Evolutionary conservation across 2,888 invertebrate genomes (phyloP), one percentile per base, ranked within the genome.

Genomic region (Agrotis puta): DNA sequence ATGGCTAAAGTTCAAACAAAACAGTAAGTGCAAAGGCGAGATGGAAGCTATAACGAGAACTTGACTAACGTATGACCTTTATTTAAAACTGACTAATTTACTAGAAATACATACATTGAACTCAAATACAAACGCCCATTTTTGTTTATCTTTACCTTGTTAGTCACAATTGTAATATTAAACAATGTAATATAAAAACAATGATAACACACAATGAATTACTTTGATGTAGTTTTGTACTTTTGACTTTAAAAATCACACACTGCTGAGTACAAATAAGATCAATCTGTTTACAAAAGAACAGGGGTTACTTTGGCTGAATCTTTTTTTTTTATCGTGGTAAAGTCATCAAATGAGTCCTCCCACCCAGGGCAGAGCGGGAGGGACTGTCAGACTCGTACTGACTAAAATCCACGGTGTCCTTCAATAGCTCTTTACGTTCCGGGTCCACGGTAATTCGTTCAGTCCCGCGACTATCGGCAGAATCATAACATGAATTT

Each of bases 161-260:
- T 51, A 53, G 39, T 64, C 64, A 53, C 64, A 48, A 48, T 47
- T 7, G 16, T 50, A 57, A 56, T 48, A 48, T 24, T 39, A 39
- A 39, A n/a, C 13, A 73, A 47, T n/a, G 39, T 33, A 24, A 11
- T 11, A 11, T 39, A 11, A 39, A 22, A 75, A 50, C 24, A 73
- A 43, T 24, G 50, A 53, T 61, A 68, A 45, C 47, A 11, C 24
- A 54, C 27, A 58, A 39, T 53, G 51, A 61, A 20, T 53, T 53
- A 54, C 27, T 57, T 18, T 50, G 18, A 62, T 63, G 54, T 24
- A 48, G 22, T 61, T 53, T 39, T 74, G 45, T 64, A 70, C 70
- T 66, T 56, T 70, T 66, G 74, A 66, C 61, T 65, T 57, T 27
- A 24, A 53, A 33, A 54, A 22, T 22, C 2, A 48, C 43, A 18